Conservation (phyloP, 2,797 vertebrate species). For the Neoniphon sammara region DNA sequence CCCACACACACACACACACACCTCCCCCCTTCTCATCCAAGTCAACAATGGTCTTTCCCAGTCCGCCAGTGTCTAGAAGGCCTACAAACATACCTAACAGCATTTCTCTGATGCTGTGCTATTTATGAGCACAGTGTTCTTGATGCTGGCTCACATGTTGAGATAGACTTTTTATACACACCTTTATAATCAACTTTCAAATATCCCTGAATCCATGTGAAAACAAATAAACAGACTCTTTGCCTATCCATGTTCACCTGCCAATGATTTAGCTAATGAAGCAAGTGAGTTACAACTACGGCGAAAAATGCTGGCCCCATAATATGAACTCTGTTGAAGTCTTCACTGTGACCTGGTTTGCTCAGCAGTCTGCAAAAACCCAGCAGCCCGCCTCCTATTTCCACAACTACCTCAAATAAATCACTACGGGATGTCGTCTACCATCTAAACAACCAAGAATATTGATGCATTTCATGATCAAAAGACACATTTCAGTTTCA, state of each 20-base stretch:
- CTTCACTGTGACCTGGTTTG: neutral
- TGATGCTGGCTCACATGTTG: neutral
- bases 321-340: neutral
- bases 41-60: constrained; percentile 55
- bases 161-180: neutral
- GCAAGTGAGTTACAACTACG: neutral
- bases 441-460: neutral
- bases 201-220: neutral
- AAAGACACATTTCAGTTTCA: constrained; percentile 1
- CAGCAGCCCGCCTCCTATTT: neutral
- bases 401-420: neutral
- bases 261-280: neutral
- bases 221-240: neutral
- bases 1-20: too few species aligned
- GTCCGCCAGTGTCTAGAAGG: constrained; percentile 21
- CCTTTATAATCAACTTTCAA: constrained; percentile 3
- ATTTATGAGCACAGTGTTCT: neutral
- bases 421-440: neutral
- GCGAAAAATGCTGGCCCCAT: neutral
- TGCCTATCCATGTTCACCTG: neutral
- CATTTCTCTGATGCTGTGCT: neutral
- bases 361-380: neutral
- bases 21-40: neutral
- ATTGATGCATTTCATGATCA: neutral
- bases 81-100: neutral